Conservation (phyloP, 92 coral and sea anemone species). For the Epizoanthus ramosus region DNA sequence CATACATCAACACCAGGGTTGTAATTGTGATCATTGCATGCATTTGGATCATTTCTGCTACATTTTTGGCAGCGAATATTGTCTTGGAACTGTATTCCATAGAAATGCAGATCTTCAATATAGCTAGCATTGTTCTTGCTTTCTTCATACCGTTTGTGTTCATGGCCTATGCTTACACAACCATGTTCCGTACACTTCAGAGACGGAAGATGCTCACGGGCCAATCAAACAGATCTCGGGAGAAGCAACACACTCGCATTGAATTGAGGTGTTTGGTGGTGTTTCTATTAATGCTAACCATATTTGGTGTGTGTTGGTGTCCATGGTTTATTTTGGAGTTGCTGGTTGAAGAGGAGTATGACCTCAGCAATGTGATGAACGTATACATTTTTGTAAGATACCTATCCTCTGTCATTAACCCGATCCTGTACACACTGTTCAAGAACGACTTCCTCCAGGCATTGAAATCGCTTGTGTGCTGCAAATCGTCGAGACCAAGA, state of each 20-base stretch:
- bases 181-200: slow-evolving; percentile 20
- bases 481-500: neutral
- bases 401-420: slow-evolving; percentile 30
- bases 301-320: slow-evolving; percentile 25
- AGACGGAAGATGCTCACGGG: neutral
- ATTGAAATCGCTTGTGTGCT: neutral
- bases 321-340: slow-evolving; percentile 27
- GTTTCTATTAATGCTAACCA: slow-evolving; percentile 19
- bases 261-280: slow-evolving; percentile 14
- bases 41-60: slow-evolving; percentile 15
- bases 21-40: neutral
- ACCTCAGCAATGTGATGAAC: neutral
- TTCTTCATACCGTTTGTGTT: slow-evolving; percentile 1
- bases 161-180: slow-evolving; percentile 16
- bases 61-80: neutral
- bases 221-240: neutral
- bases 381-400: slow-evolving; percentile 19
- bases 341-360: neutral
- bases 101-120: neutral
- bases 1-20: neutral
- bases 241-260: neutral
- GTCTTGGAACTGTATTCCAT: neutral
- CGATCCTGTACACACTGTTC: slow-evolving; percentile 30
- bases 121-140: neutral
- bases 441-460: slow-evolving; percentile 34